Evolutionary conservation across 2,888 invertebrate genomes (phyloP).

Genomic region (Macaria notata): DNA sequence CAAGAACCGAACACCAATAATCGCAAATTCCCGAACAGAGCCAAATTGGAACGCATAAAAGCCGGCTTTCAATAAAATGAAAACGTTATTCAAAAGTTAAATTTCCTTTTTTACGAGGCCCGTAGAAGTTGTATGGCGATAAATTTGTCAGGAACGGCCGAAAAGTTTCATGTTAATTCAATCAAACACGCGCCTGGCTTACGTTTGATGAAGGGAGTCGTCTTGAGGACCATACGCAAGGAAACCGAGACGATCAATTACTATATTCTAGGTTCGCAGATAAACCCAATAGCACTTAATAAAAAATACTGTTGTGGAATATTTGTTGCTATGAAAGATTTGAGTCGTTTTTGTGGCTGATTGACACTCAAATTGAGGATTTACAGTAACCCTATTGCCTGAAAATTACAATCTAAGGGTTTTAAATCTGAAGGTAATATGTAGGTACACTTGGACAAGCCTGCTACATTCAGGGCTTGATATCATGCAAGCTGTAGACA

Average conservation of each 20-base stretch:
- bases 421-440: no score
- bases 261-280: no score
- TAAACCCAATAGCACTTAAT: no score
- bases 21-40: conserved; percentile 23
- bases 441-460: no score
- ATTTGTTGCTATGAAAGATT: no score
- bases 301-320: no score
- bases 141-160: conserved; percentile 66
- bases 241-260: conserved; percentile 3
- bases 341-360: no score
- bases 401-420: no score
- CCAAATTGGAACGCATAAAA: conserved; percentile 54
- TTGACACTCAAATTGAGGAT: no score
- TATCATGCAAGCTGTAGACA: no score
- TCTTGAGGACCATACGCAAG: conserved; percentile 34
- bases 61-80: conserved; percentile 55
- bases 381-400: no score
- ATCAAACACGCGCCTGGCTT: conserved; percentile 68
- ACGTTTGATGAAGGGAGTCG: conserved; percentile 68
- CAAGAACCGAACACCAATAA: conserved; percentile 10
- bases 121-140: conserved; percentile 62
- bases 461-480: no score
- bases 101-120: conserved; percentile 59
- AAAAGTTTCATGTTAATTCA: conserved; percentile 78
- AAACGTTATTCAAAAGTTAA: conserved; percentile 62